A percentile compares a stretch with the other conserved stretches of the same genome.
phyloP scores from a whole-genome alignment of 1,140 invertebrate genomes.

The Luehdorfia chinensis region DNA sequence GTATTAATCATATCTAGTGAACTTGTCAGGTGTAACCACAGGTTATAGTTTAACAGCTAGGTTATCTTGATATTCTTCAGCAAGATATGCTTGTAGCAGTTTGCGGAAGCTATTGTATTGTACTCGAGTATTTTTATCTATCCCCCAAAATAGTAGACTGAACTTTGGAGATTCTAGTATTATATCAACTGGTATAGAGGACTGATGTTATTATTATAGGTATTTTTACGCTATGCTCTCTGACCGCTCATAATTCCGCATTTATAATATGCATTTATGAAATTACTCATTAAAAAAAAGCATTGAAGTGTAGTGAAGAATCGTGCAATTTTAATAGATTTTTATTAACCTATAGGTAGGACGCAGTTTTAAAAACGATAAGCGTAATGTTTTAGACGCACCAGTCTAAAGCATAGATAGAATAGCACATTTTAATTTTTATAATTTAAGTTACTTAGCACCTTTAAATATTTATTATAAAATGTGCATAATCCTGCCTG shows the following conservation, averaged over 20 bases:
- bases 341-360: constrained; percentile 22
- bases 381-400: constrained; percentile 49
- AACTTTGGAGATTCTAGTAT: constrained; percentile 10
- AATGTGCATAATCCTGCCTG: constrained; percentile 58
- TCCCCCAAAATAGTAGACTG: constrained; percentile 4
- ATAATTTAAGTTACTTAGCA: constrained; percentile 67
- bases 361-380: constrained; percentile 33
- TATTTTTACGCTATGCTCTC: constrained; percentile 15
- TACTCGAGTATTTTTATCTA: constrained; percentile 6
- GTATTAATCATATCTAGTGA: not conserved
- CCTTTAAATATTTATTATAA: constrained; percentile 66
- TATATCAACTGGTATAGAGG: constrained; percentile 1
- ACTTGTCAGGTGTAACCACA: not conserved
- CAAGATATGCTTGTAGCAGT: constrained; percentile 49
- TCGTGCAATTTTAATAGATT: constrained; percentile 24
- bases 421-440: constrained; percentile 55
- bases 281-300: constrained; percentile 14
- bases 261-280: constrained; percentile 16
- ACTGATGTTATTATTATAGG: constrained; percentile 16
- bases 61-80: constrained; percentile 44
- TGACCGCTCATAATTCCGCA: constrained; percentile 3
- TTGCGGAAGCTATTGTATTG: constrained; percentile 10
- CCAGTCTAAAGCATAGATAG: constrained; percentile 63
- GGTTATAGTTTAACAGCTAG: constrained; percentile 27
- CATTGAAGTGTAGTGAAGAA: constrained; percentile 2